Evolutionary conservation across 2,888 invertebrate species (phyloP).

Genomic region (Tetanocera ferruginea): DNA sequence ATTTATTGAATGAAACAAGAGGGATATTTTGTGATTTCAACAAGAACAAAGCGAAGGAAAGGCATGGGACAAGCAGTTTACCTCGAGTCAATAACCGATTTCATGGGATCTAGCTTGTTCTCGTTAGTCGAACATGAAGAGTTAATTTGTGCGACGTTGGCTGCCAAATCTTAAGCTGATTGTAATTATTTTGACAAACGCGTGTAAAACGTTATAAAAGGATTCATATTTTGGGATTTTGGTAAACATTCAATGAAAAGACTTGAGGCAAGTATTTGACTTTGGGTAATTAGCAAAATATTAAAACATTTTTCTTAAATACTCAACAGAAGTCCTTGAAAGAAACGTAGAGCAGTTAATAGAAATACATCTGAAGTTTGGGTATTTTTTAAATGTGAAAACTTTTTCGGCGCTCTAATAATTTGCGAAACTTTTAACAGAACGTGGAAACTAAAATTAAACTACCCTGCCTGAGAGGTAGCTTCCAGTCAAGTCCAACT

Average conservation of each 20-base stretch:
- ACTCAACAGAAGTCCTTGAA: no score
- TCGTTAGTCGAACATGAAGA: background rate
- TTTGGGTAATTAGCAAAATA: background rate
- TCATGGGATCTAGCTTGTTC: background rate
- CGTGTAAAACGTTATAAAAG: background rate
- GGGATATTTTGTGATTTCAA: background rate
- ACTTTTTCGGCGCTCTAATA: conserved; percentile 4
- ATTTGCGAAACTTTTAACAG: conserved; percentile 3
- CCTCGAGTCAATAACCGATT: conserved; percentile 21
- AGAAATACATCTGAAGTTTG: background rate
- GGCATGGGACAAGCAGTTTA: conserved; percentile 1
- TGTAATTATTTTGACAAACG: background rate
- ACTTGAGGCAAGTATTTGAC: background rate
- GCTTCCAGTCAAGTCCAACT: background rate
- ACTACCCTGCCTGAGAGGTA: conserved; percentile 1
- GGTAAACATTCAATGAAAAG: background rate
- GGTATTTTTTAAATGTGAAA: conserved; percentile 7
- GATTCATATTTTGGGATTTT: background rate
- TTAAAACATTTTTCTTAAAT: background rate
- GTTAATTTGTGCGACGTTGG: background rate
- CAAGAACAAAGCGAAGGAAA: background rate
- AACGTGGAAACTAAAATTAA: conserved; percentile 12
- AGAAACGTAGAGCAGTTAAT: no score
- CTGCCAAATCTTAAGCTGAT: background rate
- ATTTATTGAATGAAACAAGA: conserved; percentile 52